These are phyloP conservation scores for Gymnobelideus leadbeateri DNA, from an alignment of 2,113 vertebrate genomes.

Conservation along the genomic window DNA sequence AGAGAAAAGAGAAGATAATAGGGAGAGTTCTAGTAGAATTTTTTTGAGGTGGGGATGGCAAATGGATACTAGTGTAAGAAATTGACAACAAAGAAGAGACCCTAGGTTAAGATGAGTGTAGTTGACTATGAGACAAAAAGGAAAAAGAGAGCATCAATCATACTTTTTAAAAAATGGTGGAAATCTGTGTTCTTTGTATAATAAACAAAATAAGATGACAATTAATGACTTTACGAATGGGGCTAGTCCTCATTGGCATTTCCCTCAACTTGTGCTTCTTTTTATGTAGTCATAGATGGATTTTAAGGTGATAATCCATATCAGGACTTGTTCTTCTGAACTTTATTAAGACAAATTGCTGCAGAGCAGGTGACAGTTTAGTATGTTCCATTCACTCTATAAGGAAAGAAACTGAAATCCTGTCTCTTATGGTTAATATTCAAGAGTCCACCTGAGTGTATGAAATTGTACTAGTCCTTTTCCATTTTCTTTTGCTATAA, in stretches of 20 bases:
- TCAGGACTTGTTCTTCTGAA: not conserved
- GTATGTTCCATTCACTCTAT: not conserved
- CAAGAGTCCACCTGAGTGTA: not conserved
- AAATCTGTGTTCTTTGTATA: not conserved
- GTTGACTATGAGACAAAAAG: not conserved
- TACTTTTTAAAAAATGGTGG: not conserved
- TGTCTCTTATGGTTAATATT: not conserved
- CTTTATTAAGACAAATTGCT: not conserved
- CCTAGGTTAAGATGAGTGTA: slow-evolving; percentile 16
- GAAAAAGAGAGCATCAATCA: not conserved
- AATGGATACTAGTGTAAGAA: slow-evolving; percentile 56
- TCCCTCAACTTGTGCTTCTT: not conserved
- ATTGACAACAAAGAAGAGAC: slow-evolving; percentile 43
- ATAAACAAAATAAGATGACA: not conserved
- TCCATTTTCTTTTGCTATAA: not conserved
- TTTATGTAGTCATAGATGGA: not conserved
- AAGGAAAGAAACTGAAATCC: not conserved
- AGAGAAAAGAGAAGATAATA: slow-evolving; percentile 44
- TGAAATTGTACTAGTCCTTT: not conserved
- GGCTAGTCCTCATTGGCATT: not conserved
- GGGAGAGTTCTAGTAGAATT: not conserved
- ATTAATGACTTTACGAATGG: not conserved
- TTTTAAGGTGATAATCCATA: not conserved
- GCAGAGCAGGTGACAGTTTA: not conserved
- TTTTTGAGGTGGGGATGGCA: not conserved